These are phyloP conservation scores for Hylaea fasciaria DNA, from an alignment of 2,888 invertebrate genomes.

Conservation along the genomic window DNA sequence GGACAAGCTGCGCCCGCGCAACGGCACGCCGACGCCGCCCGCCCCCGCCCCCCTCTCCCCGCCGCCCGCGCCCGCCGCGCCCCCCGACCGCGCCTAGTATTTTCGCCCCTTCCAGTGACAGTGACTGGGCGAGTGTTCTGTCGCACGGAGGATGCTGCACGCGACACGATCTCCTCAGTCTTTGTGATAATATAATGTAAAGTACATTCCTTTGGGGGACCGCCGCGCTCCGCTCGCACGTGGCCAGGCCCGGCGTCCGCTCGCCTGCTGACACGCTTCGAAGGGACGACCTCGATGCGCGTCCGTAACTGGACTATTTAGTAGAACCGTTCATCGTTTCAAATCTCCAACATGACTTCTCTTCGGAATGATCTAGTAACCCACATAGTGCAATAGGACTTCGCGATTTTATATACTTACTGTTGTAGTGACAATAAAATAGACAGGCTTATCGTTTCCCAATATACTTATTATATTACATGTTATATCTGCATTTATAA, in stretches of 20 bases:
- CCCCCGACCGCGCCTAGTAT: conserved; percentile 62
- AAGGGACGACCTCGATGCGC: not conserved
- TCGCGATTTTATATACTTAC: conserved; percentile 61
- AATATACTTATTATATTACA: conserved; percentile 26
- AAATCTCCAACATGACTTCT: conserved; percentile 22
- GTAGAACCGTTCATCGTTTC: not conserved
- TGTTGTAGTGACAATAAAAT: conserved; percentile 74
- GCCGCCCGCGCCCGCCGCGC: conserved; percentile 57
- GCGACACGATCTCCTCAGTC: conserved; percentile 66
- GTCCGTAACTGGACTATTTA: not conserved
- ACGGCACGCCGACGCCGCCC: conserved; percentile 72
- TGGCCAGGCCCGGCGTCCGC: conserved; percentile 25
- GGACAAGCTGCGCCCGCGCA: conserved; percentile 75
- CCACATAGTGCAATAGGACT: conserved; percentile 53
- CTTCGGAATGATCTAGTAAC: conserved; percentile 25
- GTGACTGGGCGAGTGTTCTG: conserved; percentile 40
- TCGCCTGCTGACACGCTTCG: conserved; percentile 36
- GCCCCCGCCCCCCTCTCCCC: conserved; percentile 52
- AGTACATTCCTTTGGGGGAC: conserved; percentile 75
- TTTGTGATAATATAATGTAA: conserved; percentile 80
- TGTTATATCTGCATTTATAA: conserved; percentile 35
- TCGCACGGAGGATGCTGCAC: conserved; percentile 24
- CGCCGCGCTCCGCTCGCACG: conserved; percentile 33
- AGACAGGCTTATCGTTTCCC: conserved; percentile 44
- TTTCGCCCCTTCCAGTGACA: conserved; percentile 18